Conservation (phyloP, 2,888 invertebrate genomes). For the Heliconius hortense region DNA sequence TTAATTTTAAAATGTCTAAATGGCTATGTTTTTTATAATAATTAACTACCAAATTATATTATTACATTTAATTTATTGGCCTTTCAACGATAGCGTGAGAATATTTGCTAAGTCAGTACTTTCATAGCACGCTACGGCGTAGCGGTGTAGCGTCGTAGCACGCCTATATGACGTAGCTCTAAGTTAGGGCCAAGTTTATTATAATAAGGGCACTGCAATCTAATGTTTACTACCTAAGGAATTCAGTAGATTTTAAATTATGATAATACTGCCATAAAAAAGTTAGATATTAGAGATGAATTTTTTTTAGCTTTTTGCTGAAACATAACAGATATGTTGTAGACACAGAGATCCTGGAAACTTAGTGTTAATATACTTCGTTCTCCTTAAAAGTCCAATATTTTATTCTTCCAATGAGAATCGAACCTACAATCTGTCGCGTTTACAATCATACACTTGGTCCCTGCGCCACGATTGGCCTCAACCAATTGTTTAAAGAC, state of each 20-base stretch:
- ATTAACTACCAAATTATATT: not conserved
- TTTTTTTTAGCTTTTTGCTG: too few relatives aligned
- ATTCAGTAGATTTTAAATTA: not conserved
- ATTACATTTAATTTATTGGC: slow-evolving; percentile 6
- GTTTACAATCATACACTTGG: too few relatives aligned
- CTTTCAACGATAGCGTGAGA: slow-evolving; percentile 7
- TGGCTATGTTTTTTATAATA: not conserved
- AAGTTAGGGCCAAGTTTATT: slow-evolving; percentile 26
- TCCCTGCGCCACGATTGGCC: too few relatives aligned
- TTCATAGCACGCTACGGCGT: slow-evolving; percentile 12
- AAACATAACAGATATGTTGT: too few relatives aligned
- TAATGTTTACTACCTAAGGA: not conserved
- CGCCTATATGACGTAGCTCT: slow-evolving; percentile 16
- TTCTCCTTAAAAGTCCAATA: too few relatives aligned
- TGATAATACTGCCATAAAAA: not conserved
- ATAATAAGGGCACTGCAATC: slow-evolving; percentile 9
- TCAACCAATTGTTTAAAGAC: too few relatives aligned
- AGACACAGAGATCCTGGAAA: too few relatives aligned
- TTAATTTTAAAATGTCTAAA: too few relatives aligned
- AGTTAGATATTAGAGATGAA: too few relatives aligned
- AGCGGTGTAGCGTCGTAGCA: slow-evolving; percentile 20
- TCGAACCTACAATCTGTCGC: too few relatives aligned
- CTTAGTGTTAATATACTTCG: too few relatives aligned
- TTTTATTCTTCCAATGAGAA: too few relatives aligned
- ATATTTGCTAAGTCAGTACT: slow-evolving; percentile 16